Percentiles rank a stretch among this genome's conserved stretches.
Conservation (phyloP, 2,797 vertebrate genomes). For the Enteromius anoplus region DNA sequence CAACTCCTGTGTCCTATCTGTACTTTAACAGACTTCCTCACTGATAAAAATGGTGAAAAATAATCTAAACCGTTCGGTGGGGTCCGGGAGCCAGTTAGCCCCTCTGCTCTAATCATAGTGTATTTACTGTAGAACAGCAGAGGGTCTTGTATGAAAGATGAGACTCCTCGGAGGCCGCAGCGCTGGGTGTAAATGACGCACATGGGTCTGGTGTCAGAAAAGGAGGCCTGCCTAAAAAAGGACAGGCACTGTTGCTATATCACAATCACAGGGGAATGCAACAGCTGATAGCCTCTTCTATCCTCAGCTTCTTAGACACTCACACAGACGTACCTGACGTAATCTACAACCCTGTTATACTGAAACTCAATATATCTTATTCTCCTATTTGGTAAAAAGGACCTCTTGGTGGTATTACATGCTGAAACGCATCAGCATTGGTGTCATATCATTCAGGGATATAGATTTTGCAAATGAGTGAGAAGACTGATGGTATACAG, state of each 20-base stretch:
- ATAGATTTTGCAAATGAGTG: conserved; percentile 78
- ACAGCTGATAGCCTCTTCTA: conserved; percentile 85
- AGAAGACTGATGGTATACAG: conserved; percentile 69
- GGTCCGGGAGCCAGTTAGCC: conserved; percentile 58
- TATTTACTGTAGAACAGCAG: conserved; percentile 53
- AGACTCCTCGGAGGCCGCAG: conserved; percentile 62
- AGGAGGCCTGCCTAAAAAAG: conserved; percentile 95
- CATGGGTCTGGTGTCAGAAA: conserved; percentile 79
- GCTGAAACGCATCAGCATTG: conserved; percentile 74
- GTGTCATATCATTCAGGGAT: conserved; percentile 75
- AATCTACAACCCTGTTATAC: background rate
- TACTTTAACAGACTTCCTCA: conserved; percentile 5
- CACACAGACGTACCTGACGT: conserved; percentile 45
- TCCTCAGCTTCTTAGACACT: conserved; percentile 50
- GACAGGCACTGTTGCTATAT: conserved; percentile 84
- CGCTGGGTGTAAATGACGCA: conserved; percentile 85
- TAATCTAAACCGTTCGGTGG: conserved; percentile 8
- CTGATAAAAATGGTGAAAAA: no score
- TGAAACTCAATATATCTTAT: background rate
- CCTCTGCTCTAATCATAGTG: conserved; percentile 64
- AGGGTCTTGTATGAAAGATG: conserved; percentile 51
- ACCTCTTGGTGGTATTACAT: conserved; percentile 8
- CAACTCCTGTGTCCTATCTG: conserved; percentile 8
- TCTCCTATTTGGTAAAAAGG: background rate
- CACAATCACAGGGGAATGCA: conserved; percentile 81